These are phyloP conservation scores for Notodonta dromedarius DNA, from an alignment of 2,888 invertebrate genomes.

Conservation along the genomic window DNA sequence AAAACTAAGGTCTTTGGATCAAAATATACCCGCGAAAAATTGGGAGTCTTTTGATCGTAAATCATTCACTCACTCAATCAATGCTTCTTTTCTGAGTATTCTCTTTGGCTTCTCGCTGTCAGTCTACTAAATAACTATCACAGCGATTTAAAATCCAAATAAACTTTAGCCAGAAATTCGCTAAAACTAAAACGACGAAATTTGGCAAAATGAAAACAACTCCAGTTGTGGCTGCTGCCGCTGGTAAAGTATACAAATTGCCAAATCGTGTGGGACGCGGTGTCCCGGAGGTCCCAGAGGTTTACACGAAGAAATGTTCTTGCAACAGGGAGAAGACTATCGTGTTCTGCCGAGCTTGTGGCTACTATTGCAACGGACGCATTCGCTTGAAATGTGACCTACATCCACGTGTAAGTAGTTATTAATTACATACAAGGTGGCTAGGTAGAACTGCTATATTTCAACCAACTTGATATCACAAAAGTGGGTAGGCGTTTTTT, in stretches of 20 bases:
- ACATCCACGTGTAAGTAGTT: conserved; percentile 69
- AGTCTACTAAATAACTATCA: too few relatives aligned
- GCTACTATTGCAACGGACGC: conserved; percentile 74
- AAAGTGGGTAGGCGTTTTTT: not conserved
- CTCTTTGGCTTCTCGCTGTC: too few relatives aligned
- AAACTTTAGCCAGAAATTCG: too few relatives aligned
- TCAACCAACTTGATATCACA: not conserved
- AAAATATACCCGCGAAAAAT: too few relatives aligned
- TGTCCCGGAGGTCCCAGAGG: conserved; percentile 58
- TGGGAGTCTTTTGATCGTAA: too few relatives aligned
- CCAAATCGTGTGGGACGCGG: conserved; percentile 67
- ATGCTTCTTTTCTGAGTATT: too few relatives aligned
- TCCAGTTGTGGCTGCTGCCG: conserved; percentile 69
- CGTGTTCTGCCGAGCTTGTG: conserved; percentile 76
- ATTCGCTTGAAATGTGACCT: conserved; percentile 70
- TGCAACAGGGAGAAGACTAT: conserved; percentile 70
- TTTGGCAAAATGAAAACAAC: conserved; percentile 51
- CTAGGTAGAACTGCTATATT: not conserved
- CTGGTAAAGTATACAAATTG: conserved; percentile 58
- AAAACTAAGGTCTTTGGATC: too few relatives aligned
- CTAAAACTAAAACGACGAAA: not conserved
- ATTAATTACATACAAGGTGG: not conserved
- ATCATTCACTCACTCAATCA: too few relatives aligned
- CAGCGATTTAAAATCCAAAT: too few relatives aligned
- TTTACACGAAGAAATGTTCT: conserved; percentile 64